Percentiles rank a stretch among this genome's conserved stretches.
Evolutionary conservation across 2,797 vertebrate genomes (phyloP).

Genomic region (Alca torda): DNA sequence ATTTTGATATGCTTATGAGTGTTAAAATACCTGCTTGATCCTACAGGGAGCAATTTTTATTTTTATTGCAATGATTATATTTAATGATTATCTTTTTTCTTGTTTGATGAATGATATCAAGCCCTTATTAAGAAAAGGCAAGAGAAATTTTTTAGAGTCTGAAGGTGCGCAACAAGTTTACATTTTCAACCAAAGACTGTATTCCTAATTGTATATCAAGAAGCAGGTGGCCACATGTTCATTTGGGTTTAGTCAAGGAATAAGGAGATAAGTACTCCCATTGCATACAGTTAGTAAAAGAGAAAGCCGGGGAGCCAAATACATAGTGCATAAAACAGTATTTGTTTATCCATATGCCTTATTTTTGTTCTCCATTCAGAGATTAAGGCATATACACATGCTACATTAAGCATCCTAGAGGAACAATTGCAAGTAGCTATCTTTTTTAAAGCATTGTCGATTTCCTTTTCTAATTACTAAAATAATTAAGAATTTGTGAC

Average conservation of each 20-base stretch:
- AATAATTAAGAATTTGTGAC: conserved; percentile 47
- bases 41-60: background rate
- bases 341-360: background rate
- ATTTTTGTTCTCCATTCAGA: background rate
- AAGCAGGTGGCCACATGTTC: background rate
- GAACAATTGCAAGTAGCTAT: background rate
- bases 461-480: conserved; percentile 36
- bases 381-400: background rate
- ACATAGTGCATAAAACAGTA: background rate
- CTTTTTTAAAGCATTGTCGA: background rate
- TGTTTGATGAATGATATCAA: background rate
- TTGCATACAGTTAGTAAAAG: background rate
- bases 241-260: background rate
- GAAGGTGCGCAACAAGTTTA: background rate
- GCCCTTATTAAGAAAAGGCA: background rate
- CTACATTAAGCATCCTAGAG: background rate
- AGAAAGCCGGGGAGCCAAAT: background rate
- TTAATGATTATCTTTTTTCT: background rate
- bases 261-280: background rate
- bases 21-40: background rate
- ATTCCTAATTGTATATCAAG: background rate
- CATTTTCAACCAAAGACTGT: background rate
- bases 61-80: background rate
- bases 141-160: background rate
- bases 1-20: background rate